phyloP scores from a whole-genome alignment of 2,888 invertebrate genomes.

The Rhaphigaster nebulosa region DNA sequence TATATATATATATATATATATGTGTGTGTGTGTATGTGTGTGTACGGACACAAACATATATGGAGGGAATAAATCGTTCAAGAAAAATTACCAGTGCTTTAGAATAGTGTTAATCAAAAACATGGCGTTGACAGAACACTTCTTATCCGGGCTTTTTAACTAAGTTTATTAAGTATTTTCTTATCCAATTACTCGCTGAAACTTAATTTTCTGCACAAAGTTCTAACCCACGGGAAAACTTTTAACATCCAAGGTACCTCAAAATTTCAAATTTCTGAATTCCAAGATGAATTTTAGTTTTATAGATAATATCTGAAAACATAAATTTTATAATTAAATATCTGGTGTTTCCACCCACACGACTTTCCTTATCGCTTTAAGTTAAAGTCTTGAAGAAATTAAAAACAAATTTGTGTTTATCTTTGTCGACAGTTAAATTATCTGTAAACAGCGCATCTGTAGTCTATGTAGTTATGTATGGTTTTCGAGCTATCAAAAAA shows the following conservation, averaged over 20 bases:
- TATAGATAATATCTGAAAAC: background rate
- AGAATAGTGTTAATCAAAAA: background rate
- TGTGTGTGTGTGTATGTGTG: no score
- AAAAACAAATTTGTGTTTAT: no score
- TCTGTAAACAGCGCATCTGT: no score
- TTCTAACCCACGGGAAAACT: background rate
- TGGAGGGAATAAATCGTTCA: background rate
- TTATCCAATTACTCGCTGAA: background rate
- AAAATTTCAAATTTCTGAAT: background rate
- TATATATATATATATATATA: no score
- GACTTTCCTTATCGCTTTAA: no score
- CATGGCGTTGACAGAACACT: background rate
- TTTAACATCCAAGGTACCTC: background rate
- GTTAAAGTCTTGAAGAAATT: no score
- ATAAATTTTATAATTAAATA: background rate
- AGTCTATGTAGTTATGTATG: no score
- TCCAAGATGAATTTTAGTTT: background rate
- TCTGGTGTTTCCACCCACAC: no score
- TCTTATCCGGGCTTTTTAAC: background rate
- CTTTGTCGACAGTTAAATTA: no score
- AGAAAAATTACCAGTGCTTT: background rate
- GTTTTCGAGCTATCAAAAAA: no score
- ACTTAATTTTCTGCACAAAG: background rate
- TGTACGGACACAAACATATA: no score
- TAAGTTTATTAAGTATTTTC: background rate